Evolutionary conservation across 2,113 vertebrate genomes (phyloP).

Genomic region (Machaerirhynchus nigripectus): DNA sequence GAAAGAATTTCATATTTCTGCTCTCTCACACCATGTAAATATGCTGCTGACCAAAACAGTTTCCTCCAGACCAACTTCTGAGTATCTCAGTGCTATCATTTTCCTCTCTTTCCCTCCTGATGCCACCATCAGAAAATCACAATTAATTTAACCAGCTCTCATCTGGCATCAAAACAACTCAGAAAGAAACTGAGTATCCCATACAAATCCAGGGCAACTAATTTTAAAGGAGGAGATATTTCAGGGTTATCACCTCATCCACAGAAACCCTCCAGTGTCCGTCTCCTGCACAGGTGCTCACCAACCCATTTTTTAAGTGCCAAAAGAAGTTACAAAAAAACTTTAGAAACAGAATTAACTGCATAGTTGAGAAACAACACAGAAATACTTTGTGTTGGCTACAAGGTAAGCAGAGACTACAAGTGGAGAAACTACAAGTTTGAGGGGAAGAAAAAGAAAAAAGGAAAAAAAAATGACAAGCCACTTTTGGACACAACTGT

Average conservation of each 20-base stretch:
- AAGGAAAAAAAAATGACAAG: neutral
- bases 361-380: neutral
- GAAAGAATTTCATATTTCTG: neutral
- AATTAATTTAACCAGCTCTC: neutral
- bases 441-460: neutral
- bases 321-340: neutral
- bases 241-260: neutral
- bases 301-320: neutral
- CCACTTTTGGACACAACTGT: neutral
- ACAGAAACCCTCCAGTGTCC: neutral
- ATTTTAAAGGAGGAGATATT: neutral
- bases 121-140: neutral
- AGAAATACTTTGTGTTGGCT: neutral
- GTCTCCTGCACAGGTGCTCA: neutral
- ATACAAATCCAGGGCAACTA: neutral
- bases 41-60: neutral
- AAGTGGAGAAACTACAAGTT: neutral
- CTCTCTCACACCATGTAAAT: neutral
- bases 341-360: neutral
- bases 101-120: neutral
- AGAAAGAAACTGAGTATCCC: neutral
- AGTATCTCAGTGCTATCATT: neutral
- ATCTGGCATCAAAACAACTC: neutral
- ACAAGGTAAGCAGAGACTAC: neutral
- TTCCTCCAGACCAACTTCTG: neutral